Evolutionary conservation across 2,113 vertebrate species (phyloP).

Genomic region (Cinclus cinclus): DNA sequence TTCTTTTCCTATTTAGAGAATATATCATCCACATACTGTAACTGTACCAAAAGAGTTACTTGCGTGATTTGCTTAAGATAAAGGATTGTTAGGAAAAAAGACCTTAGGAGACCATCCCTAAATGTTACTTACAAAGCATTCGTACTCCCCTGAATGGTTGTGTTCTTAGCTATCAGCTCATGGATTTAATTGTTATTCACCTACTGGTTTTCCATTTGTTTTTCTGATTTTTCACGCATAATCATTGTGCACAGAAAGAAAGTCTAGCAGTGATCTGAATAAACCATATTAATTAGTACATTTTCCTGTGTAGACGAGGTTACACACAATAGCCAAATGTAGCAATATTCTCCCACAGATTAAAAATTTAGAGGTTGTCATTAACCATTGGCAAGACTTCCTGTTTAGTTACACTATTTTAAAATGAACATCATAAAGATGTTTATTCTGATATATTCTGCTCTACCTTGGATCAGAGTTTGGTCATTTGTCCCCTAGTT

Average conservation of each 20-base stretch:
- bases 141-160: rapidly evolving
- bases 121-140: background rate
- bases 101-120: background rate
- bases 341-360: conserved; percentile 11
- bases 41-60: conserved; percentile 8
- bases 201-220: background rate
- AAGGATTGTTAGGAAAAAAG: background rate
- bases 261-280: conserved; percentile 16
- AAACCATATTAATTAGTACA: conserved; percentile 35
- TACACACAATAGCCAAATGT: conserved; percentile 13
- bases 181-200: background rate
- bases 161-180: background rate
- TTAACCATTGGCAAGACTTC: conserved; percentile 22
- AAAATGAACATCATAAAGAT: background rate
- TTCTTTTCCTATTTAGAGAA: conserved; percentile 43
- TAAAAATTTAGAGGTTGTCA: conserved; percentile 15
- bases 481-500: background rate
- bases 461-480: background rate
- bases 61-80: conserved; percentile 5
- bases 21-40: conserved; percentile 35
- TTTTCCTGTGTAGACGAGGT: conserved; percentile 31
- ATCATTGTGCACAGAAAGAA: background rate
- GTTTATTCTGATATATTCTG: background rate
- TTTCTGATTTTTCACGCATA: conserved; percentile 15
- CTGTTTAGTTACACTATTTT: background rate